Base-by-base conservation (phyloP, 1,140 invertebrate species). In the Stegodyphus dumicola region DNA sequence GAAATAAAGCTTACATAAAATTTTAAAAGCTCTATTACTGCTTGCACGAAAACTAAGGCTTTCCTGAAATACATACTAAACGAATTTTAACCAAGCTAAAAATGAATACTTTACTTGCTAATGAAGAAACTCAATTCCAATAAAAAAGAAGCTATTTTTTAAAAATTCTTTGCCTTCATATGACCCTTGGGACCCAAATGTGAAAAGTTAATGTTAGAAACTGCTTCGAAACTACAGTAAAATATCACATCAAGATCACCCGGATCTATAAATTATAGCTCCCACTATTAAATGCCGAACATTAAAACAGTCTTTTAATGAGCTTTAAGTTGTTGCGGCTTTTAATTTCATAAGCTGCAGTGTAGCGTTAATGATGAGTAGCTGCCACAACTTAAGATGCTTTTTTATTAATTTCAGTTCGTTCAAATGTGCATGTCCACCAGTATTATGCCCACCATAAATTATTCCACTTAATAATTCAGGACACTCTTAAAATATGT, bases 291-390 rank as follows among this genome's bases (percentile, higher is more conserved):
- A 77, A 77, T 13, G 64, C 49, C 7, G 15, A 11, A 53, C 76
- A 77, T 77, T 77, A 77, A 77, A 77, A 51, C 60, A 48, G 76
- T 77, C 33, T 66, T 77, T 77, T 77, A 77, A 77, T 77, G 76
- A 77, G 51, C 76, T 77, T 11, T 6, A 60, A 75, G 18, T 75
- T 77, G 76, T 77, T 77, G 76, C 67, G 76, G 76, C 64, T 77
- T 77, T 77, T 77, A 77, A 77, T 66, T 67, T 64, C 49, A 66
- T 52, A 33, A 66, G 48, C 64, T 52, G 18, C 53, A 66, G 11
- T 49, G 64, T 11, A 15, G 48, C 60, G 9, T 10, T 77, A 77
- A 77, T 77, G 76, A 77, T 77, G 65, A 52, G 76, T 77, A 48
- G 76, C 3, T 33, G 33, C 33, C 33, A 33, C 33, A 33, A 33